Conservation (phyloP, 2,797 vertebrate genomes). For the Myiothlypis coronata region DNA sequence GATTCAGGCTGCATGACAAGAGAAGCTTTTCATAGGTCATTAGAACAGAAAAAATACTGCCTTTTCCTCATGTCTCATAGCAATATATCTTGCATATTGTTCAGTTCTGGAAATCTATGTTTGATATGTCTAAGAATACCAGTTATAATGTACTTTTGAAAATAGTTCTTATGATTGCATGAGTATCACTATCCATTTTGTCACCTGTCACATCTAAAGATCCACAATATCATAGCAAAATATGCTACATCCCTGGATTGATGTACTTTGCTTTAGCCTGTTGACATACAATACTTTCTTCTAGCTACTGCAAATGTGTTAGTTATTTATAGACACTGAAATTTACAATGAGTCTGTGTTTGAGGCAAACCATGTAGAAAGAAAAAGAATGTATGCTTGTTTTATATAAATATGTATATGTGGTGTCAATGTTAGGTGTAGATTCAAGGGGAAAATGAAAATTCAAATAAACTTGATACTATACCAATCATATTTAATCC, state of each 20-base stretch:
- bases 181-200: slow-evolving; percentile 35
- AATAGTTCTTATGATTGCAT: slow-evolving; percentile 27
- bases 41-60: neutral
- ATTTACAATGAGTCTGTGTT: slow-evolving; percentile 31
- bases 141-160: slow-evolving; percentile 31
- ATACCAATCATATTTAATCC: neutral
- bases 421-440: neutral
- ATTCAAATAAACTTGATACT: neutral
- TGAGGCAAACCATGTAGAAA: slow-evolving; percentile 57
- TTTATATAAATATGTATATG: neutral
- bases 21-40: slow-evolving; percentile 37
- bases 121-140: slow-evolving; percentile 41
- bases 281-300: slow-evolving; percentile 55
- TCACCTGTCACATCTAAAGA: slow-evolving; percentile 41
- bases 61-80: neutral
- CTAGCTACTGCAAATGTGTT: slow-evolving; percentile 41
- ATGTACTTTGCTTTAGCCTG: slow-evolving; percentile 34
- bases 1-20: neutral
- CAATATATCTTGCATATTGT: neutral
- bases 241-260: neutral
- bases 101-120: neutral
- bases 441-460: neutral
- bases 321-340: slow-evolving; percentile 62
- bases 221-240: slow-evolving; percentile 8
- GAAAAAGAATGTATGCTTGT: neutral